Evolutionary conservation across 2,797 vertebrate genomes (phyloP).

Genomic region (Schizothorax lantsangensis): DNA sequence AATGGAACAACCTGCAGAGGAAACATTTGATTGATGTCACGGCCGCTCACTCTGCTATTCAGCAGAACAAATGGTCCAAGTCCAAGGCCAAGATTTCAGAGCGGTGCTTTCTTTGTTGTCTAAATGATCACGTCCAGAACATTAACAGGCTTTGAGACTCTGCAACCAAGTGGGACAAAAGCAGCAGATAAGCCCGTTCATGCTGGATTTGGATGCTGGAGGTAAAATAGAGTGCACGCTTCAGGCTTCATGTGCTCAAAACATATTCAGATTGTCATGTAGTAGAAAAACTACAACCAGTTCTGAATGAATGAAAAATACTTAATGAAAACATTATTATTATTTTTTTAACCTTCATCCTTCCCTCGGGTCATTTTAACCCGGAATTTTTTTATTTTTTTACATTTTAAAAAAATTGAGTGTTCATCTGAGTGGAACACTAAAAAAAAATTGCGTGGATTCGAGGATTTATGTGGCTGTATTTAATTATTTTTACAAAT

Average conservation of each 20-base stretch:
- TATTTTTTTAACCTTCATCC: no score
- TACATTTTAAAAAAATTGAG: no score
- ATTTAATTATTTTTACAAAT: no score
- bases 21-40: neutral
- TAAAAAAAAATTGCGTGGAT: no score
- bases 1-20: neutral
- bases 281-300: neutral
- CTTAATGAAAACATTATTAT: neutral
- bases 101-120: constrained; percentile 12
- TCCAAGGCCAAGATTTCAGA: constrained; percentile 12
- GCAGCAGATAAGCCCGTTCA: constrained; percentile 26
- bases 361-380: no score
- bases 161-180: constrained; percentile 29
- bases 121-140: constrained; percentile 22
- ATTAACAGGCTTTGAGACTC: constrained; percentile 35
- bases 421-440: no score
- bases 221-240: neutral
- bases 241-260: neutral
- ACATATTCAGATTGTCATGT: neutral
- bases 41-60: constrained; percentile 9
- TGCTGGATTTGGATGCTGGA: neutral
- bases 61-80: neutral
- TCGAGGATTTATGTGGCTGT: no score
- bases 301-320: neutral
- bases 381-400: no score